Base-by-base conservation (phyloP, 2,797 vertebrate species). In the Tokudaia tokunoshimensis region DNA sequence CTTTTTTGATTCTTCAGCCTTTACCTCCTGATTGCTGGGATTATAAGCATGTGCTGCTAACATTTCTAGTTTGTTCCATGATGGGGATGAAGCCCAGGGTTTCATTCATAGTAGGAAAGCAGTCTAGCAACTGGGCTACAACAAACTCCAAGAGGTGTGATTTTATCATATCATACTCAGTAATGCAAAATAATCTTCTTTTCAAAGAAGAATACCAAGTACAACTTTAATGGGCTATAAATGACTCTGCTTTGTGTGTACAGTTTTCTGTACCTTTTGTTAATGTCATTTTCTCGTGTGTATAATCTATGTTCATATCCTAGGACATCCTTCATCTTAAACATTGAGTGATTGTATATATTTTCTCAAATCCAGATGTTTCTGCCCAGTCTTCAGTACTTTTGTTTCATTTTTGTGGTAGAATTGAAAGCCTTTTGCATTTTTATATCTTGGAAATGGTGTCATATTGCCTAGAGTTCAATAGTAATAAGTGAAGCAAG, bases 341-440 rank as follows among this genome's bases (percentile, higher is more conserved):
- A 34, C 70, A 81, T 31, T 14, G 8, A 65, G 74, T 78, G 67
- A 74, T 90, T 74, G 8, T 85, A 7, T 81, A 34, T 85, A 26
- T 24, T 80, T 93, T 89, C 44, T 92, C 19, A 79, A 86, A 80
- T 50, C 41, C n/a, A 44, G 29, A 67, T 61, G 17, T 74, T 85
- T 91, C 26, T 79, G 76, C 37, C 52, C 17, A 15, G 0, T 59
- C 47, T 88, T 80, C 5, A 47, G 26, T 80, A 26, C 75, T 85
- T 84, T 76, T 17, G 2, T 81, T 94, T 94, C 89, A 67, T 61
- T 47, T 31, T 79, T 57, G 24, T 78, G 44, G 34, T 63, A 79
- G 52, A 65, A 6, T 92, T 96, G 61, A 92, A 92, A 96, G 34
- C 90, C 44, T 78, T 91, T 86, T 95, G 57, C 14, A 75, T 70